Evolutionary conservation across 2,888 invertebrate genomes (phyloP).

Genomic region (Palloptera scutellata): DNA sequence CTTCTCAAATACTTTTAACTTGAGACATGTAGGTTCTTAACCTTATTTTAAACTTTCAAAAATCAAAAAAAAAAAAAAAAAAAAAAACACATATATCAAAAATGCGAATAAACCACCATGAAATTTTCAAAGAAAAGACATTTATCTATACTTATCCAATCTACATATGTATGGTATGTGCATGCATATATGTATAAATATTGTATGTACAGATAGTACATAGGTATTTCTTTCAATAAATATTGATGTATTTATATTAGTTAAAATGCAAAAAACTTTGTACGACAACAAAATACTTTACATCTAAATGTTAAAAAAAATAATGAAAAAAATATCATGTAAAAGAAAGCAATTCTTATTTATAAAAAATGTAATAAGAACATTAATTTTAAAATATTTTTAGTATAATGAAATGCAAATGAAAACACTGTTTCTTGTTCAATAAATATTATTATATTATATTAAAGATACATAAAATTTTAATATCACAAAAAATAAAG

Average conservation of each 20-base stretch:
- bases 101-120: too few species aligned
- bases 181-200: too few species aligned
- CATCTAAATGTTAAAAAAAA: background rate
- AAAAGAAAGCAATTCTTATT: background rate
- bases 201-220: too few species aligned
- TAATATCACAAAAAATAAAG: constrained; percentile 27
- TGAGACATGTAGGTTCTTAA: too few species aligned
- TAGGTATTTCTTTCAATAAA: background rate
- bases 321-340: background rate
- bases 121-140: too few species aligned
- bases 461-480: constrained; percentile 23
- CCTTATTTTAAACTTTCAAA: too few species aligned
- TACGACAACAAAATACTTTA: background rate
- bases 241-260: background rate
- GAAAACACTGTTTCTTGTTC: constrained; percentile 3
- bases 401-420: background rate
- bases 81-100: too few species aligned
- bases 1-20: too few species aligned
- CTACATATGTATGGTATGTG: too few species aligned
- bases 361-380: constrained; percentile 1
- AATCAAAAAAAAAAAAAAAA: too few species aligned
- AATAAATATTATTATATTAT: constrained; percentile 23
- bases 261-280: background rate
- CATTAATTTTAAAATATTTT: constrained; percentile 3
- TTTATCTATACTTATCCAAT: too few species aligned